Base-by-base conservation (phyloP, 2,888 invertebrate genomes). In the Ormyrus thymus region DNA sequence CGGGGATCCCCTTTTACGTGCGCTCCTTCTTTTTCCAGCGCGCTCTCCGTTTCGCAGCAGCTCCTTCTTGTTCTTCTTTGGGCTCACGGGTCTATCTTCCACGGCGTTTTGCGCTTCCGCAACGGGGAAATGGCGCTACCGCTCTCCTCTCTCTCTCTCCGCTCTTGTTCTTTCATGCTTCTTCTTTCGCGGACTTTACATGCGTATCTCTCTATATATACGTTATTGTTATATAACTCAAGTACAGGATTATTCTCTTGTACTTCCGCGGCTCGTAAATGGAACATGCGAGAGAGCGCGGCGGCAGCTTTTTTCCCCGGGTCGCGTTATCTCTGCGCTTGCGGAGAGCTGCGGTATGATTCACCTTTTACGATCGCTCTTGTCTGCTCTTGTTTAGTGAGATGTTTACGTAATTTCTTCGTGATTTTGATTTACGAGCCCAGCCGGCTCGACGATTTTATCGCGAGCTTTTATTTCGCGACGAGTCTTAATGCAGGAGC, bases 391-490 rank as follows among this genome's bases (percentile, higher is more conserved):
- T 62, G 68, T 74, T 74, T 74, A 74, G 66, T 51, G 59, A 74
- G 66, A 66, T 76, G 69, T 76, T 76, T 76, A 76, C 76, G 76
- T 76, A 76, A 76, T 76, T 75, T 68, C 74, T 53, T 46, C 46
- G 46, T 55, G 64, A 73, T 73, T 66, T 58, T 74, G 66, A 74
- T 74, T 74, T 74, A 74, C 45, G 74, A 74, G 74, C 13, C 11
- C n/a, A 50, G 65, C 55, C n/a, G 56, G 65, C 7, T 53, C 66
- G 43, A 29, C 29, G 29, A 29, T 29, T 29, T 29, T 29, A 29
- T 29, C 66, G 48, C 71, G 59, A 70, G 70, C 62, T 72, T 72
- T 72, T 64, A 64, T 72, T 72, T 72, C 46, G 29, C n/a, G 58
- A 6, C 7, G 53, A 13, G 50, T n/a, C 50, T 13, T 51, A 68